Percentiles rank a stretch among this genome's conserved stretches.
phyloP scores from a whole-genome alignment of 2,888 invertebrate species.

The Aphidoletes aphidimyza region DNA sequence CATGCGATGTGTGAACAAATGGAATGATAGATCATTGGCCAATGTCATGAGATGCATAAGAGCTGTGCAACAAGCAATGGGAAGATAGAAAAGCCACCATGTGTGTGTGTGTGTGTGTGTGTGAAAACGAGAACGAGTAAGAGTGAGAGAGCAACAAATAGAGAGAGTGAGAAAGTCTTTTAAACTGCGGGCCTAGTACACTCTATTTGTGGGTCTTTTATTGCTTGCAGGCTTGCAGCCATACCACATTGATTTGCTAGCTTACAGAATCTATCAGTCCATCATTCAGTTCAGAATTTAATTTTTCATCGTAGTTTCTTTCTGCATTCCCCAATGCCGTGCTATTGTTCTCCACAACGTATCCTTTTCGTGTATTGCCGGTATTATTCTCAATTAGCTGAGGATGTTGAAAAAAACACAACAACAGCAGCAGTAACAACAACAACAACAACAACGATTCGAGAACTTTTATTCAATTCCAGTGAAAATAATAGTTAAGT shows the following conservation, averaged over 20 bases:
- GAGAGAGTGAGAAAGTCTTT: too few species aligned
- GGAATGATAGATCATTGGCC: background rate
- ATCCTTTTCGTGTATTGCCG: background rate
- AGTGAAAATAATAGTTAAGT: slow-evolving; percentile 2
- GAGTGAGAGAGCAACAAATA: too few species aligned
- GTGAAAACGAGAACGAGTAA: too few species aligned
- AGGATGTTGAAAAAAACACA: background rate
- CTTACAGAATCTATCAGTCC: background rate
- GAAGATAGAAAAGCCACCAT: too few species aligned
- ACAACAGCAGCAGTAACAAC: background rate
- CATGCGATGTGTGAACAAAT: slow-evolving; percentile 2
- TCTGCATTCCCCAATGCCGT: background rate
- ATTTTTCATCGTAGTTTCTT: background rate
- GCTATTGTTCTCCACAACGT: background rate
- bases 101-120: too few species aligned
- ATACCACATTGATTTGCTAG: too few species aligned
- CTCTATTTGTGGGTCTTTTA: too few species aligned
- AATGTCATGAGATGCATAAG: too few species aligned
- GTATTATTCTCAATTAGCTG: slow-evolving; percentile 21
- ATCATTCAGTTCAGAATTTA: background rate
- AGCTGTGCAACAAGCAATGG: too few species aligned
- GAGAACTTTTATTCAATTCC: background rate
- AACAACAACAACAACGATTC: background rate
- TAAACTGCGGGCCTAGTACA: too few species aligned
- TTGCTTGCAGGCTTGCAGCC: too few species aligned